Percentiles rank a stretch among this genome's conserved stretches.
phyloP scores from a whole-genome alignment of 2,113 vertebrate genomes.

The Leptocoma aspasia region DNA sequence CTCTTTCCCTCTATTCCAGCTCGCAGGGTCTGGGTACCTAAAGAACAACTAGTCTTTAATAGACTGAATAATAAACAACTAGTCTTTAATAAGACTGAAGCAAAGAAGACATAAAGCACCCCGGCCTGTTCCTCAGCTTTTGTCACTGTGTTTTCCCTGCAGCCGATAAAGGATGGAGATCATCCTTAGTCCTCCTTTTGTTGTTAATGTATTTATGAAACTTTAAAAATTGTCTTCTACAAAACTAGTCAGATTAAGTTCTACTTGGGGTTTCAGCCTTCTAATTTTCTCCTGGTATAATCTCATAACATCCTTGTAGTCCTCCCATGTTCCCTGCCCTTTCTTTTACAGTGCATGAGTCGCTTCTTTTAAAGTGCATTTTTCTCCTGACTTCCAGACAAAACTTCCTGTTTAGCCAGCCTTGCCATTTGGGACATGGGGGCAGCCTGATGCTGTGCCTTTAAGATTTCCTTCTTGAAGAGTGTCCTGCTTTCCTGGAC shows the following conservation, averaged over 20 bases:
- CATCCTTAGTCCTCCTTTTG: not conserved
- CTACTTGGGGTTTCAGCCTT: not conserved
- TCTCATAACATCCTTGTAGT: not conserved
- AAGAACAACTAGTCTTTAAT: not conserved
- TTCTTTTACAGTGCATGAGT: not conserved
- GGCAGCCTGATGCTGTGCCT: not conserved
- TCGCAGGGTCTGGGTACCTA: accelerated
- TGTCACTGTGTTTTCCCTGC: not conserved
- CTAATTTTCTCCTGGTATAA: not conserved
- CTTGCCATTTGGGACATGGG: not conserved
- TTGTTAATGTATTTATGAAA: not conserved
- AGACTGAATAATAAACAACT: no score
- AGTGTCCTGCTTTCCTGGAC: not conserved
- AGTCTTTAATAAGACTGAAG: not conserved
- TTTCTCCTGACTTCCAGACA: not conserved
- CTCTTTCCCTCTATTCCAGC: not conserved
- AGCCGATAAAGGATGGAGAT: not conserved
- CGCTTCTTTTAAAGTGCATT: not conserved
- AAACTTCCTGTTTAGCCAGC: not conserved
- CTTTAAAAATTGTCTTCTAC: not conserved
- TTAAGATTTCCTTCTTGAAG: not conserved
- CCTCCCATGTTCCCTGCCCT: no score
- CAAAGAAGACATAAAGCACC: not conserved
- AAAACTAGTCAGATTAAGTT: not conserved
- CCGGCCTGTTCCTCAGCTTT: not conserved